Percentiles rank a stretch among this genome's conserved stretches.
phyloP scores from a whole-genome alignment of 2,797 vertebrate genomes.

The Tympanoctomys barrerae region DNA sequence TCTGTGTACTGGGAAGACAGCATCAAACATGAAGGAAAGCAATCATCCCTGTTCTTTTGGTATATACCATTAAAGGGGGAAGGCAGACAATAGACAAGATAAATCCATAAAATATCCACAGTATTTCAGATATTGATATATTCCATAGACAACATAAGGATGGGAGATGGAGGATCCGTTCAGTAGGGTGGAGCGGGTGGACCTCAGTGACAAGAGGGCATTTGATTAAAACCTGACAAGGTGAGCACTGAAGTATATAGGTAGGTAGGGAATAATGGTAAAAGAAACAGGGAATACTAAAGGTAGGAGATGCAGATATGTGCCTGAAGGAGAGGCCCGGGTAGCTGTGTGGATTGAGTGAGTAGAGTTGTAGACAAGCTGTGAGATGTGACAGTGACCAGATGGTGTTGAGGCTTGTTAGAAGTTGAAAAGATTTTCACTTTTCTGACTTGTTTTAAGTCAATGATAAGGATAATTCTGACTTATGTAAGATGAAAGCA shows the following conservation, averaged over 20 bases:
- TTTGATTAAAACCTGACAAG: not conserved
- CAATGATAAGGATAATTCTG: not conserved
- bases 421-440: not conserved
- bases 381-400: not conserved
- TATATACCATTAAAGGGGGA: not conserved
- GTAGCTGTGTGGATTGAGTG: accelerated
- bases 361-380: too few relatives aligned
- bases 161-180: not conserved
- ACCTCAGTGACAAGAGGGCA: too few relatives aligned
- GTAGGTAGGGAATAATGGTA: accelerated
- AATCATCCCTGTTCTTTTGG: not conserved
- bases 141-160: not conserved
- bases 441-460: not conserved
- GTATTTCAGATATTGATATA: not conserved
- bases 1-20: not conserved
- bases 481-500: not conserved
- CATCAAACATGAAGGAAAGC: not conserved
- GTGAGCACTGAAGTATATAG: accelerated
- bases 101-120: too few relatives aligned
- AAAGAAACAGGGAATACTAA: not conserved
- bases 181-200: accelerated
- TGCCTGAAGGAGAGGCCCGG: not conserved
- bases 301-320: accelerated
- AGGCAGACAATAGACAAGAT: not conserved
- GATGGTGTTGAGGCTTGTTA: not conserved